These are phyloP conservation scores for Pristionchus exspectatus DNA, from an alignment of 2,888 invertebrate species.

Conservation along the genomic window DNA sequence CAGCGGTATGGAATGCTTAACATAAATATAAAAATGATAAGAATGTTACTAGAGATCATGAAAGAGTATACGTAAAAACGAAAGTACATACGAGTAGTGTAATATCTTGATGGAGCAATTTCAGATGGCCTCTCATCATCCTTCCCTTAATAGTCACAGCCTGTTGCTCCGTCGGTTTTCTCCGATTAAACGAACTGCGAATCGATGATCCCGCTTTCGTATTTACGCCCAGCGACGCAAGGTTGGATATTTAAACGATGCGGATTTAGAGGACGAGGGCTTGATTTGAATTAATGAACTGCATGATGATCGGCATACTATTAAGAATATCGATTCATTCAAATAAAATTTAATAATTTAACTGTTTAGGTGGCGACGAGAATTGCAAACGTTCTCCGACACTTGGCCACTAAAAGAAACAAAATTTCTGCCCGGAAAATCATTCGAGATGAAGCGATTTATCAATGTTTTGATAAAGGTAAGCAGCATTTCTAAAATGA, in stretches of 20 bases:
- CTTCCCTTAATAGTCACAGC: constrained; percentile 70
- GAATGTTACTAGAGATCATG: no score
- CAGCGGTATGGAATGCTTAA: no score
- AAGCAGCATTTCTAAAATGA: neutral
- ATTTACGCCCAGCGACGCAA: constrained; percentile 76
- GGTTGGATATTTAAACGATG: constrained; percentile 60
- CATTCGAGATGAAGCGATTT: constrained; percentile 77
- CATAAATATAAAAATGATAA: no score
- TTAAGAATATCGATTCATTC: no score
- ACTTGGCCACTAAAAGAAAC: constrained; percentile 77
- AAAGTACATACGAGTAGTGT: neutral
- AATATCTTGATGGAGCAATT: neutral
- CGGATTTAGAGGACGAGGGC: neutral
- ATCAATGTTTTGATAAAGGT: constrained; percentile 72
- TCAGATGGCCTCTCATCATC: constrained; percentile 72
- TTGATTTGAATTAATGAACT: neutral
- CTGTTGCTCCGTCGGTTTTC: constrained; percentile 69
- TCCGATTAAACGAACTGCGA: constrained; percentile 71
- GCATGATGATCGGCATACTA: no score
- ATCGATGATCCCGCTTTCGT: constrained; percentile 78
- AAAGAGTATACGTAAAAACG: no score
- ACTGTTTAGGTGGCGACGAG: constrained; percentile 72
- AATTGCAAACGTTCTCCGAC: constrained; percentile 73
- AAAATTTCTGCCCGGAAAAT: constrained; percentile 77
- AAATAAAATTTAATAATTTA: no score